Percentiles rank a stretch among this genome's conserved stretches.
Evolutionary conservation across 2,888 invertebrate genomes (phyloP).

Genomic region (Coenonympha glycerion): DNA sequence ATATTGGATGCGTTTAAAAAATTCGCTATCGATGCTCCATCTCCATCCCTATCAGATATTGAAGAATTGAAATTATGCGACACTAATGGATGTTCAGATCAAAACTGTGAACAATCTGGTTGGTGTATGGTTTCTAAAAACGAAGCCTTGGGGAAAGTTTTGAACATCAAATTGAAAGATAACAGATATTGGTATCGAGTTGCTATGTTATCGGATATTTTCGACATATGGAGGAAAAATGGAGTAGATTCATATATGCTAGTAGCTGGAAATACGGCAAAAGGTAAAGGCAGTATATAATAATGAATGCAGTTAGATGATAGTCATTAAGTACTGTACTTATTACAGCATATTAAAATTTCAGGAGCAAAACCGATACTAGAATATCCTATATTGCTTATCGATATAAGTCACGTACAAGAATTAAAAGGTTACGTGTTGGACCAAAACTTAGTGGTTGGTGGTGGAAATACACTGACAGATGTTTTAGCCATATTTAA

Average conservation of each 20-base stretch:
- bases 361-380: conserved; percentile 54
- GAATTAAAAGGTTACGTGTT: conserved; percentile 68
- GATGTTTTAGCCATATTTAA: conserved; percentile 65
- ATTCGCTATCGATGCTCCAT: conserved; percentile 77
- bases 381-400: conserved; percentile 61
- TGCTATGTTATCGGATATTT: conserved; percentile 63
- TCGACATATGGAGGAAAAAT: conserved; percentile 56
- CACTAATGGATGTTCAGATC: conserved; percentile 29
- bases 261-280: conserved; percentile 83
- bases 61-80: conserved; percentile 39
- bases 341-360: conserved; percentile 26
- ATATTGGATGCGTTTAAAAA: conserved; percentile 86
- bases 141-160: conserved; percentile 39
- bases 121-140: conserved; percentile 65
- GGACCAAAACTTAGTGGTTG: conserved; percentile 63
- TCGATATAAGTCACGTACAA: conserved; percentile 77
- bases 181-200: conserved; percentile 73
- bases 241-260: conserved; percentile 73
- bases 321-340: too few relatives aligned
- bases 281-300: conserved; percentile 71
- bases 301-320: too few relatives aligned
- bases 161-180: conserved; percentile 49
- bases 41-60: conserved; percentile 53
- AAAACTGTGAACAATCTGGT: conserved; percentile 31
- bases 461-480: conserved; percentile 73